Conservation (phyloP, 2,797 vertebrate species). For the Hippoglossus hippoglossus region DNA sequence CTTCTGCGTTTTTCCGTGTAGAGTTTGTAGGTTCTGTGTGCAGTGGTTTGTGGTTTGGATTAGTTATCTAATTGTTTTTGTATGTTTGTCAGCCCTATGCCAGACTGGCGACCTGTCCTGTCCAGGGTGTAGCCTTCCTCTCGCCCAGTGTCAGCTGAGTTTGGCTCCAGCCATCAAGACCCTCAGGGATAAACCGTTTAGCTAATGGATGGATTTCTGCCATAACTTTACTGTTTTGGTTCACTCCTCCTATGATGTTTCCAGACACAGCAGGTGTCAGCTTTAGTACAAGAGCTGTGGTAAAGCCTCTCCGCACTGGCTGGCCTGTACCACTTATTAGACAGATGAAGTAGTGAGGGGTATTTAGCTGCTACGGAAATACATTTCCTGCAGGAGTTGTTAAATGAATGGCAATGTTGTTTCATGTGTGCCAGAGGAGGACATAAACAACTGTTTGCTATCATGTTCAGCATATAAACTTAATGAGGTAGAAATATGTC, state of each 20-base stretch:
- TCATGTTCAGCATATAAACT: conserved; percentile 8
- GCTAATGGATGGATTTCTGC: no score
- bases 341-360: conserved; percentile 6
- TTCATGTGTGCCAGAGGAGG: neutral
- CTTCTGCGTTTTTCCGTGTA: no score
- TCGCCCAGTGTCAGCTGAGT: no score
- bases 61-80: no score
- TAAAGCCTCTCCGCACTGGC: neutral
- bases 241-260: neutral
- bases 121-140: no score
- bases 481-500: conserved; percentile 1
- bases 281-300: conserved; percentile 2
- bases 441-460: conserved; percentile 4
- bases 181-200: no score
- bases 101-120: no score
- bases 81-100: no score
- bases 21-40: no score
- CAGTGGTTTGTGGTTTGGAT: no score
- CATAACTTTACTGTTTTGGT: no score
- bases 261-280: neutral
- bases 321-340: conserved; percentile 20
- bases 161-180: no score
- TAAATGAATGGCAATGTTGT: neutral
- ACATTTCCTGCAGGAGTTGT: conserved; percentile 14
- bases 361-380: neutral